Conservation (phyloP, 2,888 invertebrate species). For the Cyrtodaria siliqua region DNA sequence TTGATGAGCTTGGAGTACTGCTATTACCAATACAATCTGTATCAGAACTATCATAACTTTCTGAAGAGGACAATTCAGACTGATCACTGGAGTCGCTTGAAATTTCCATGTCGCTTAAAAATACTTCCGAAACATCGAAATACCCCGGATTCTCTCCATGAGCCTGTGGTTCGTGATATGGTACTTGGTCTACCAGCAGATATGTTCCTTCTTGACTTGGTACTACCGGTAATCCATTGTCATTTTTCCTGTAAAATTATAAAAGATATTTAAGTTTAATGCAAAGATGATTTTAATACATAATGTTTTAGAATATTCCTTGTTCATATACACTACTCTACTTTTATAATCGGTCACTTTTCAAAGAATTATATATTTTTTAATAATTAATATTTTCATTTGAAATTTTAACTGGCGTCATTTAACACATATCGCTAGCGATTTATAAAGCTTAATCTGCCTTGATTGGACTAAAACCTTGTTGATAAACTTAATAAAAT, state of each 20-base stretch:
- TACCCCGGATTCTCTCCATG: not conserved
- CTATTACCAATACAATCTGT: not conserved
- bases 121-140: not conserved
- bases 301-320: too few relatives aligned
- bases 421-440: too few relatives aligned
- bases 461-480: too few relatives aligned
- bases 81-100: constrained; percentile 1
- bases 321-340: too few relatives aligned
- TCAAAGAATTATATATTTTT: too few relatives aligned
- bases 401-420: too few relatives aligned
- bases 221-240: not conserved
- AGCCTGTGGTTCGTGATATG: not conserved
- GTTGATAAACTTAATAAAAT: too few relatives aligned
- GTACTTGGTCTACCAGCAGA: not conserved
- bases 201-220: not conserved
- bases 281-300: too few relatives aligned
- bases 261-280: too few relatives aligned
- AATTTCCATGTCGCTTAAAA: not conserved
- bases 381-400: too few relatives aligned
- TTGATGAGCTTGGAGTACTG: not conserved
- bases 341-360: too few relatives aligned
- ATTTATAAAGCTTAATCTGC: too few relatives aligned
- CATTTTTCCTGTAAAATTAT: not conserved
- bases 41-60: not conserved
- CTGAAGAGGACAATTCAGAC: not conserved